phyloP scores from a whole-genome alignment of 1,140 invertebrate species.

The Prorops nasuta region DNA sequence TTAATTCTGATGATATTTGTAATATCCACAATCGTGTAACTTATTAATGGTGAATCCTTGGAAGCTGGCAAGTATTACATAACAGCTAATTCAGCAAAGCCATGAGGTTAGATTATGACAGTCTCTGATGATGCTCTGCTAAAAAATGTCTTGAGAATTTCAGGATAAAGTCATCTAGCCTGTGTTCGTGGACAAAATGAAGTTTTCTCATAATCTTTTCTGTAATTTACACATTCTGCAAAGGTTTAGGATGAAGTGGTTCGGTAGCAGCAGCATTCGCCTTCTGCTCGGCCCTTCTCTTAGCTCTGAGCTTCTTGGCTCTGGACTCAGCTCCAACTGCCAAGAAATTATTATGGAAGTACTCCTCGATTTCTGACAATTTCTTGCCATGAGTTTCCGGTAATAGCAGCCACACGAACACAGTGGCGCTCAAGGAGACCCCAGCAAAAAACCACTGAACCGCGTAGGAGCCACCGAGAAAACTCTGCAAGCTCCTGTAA shows the following conservation, averaged over 20 bases:
- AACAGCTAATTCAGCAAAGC: too few species aligned
- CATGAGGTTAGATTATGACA: too few species aligned
- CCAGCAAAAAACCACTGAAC: conserved; percentile 71
- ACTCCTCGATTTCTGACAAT: conserved; percentile 67
- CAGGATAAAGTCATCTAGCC: too few species aligned
- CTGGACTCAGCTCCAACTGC: conserved; percentile 36
- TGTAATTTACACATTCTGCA: conserved; percentile 23
- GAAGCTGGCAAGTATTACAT: too few species aligned
- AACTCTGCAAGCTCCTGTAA: conserved; percentile 49
- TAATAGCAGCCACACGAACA: conserved; percentile 64
- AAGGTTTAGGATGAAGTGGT: conserved; percentile 31
- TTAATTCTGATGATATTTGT: too few species aligned
- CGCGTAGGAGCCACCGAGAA: conserved; percentile 60
- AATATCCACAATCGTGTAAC: too few species aligned
- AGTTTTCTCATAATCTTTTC: too few species aligned
- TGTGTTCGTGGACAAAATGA: too few species aligned
- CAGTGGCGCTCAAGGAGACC: conserved; percentile 58
- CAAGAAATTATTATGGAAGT: conserved; percentile 56
- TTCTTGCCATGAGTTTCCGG: conserved; percentile 73
- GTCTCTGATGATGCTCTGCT: too few species aligned
- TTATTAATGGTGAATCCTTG: too few species aligned
- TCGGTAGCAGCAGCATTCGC: conserved; percentile 16
- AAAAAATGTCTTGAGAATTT: too few species aligned
- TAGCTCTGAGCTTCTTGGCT: conserved; percentile 20
- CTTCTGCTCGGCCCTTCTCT: conserved; percentile 25